Percentiles rank a stretch among this genome's conserved stretches.
These are phyloP conservation scores for Leptinotarsa haldemani DNA, from an alignment of 2,888 invertebrate genomes.

Conservation along the genomic window DNA sequence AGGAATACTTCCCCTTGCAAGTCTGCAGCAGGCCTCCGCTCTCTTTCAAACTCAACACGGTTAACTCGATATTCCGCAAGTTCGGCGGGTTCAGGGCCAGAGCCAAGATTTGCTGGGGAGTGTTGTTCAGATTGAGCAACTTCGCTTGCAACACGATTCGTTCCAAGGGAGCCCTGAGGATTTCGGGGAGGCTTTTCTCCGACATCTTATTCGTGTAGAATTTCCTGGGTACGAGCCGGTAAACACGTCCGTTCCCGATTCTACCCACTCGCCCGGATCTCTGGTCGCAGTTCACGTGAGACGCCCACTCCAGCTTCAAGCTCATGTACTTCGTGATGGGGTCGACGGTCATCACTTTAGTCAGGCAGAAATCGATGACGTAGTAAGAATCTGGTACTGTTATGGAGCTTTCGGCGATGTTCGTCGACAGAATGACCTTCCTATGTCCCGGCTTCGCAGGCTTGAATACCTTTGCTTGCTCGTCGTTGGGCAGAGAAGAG, in stretches of 20 bases:
- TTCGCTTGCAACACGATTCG: slow-evolving; percentile 84
- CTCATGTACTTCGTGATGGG: slow-evolving; percentile 81
- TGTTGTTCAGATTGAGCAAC: slow-evolving; percentile 81
- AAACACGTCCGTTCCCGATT: slow-evolving; percentile 86
- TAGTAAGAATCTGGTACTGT: slow-evolving; percentile 90
- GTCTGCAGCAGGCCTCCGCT: slow-evolving; percentile 82
- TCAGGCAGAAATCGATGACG: slow-evolving; percentile 94
- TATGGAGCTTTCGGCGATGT: slow-evolving; percentile 93
- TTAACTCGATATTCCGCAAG: slow-evolving; percentile 81
- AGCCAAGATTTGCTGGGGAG: slow-evolving; percentile 82
- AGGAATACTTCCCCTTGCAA: slow-evolving; percentile 60
- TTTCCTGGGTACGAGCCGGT: slow-evolving; percentile 77
- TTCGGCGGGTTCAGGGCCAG: slow-evolving; percentile 90
- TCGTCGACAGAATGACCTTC: slow-evolving; percentile 90
- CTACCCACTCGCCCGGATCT: slow-evolving; percentile 92
- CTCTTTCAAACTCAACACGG: slow-evolving; percentile 88
- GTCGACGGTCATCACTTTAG: slow-evolving; percentile 84
- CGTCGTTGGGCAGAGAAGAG: slow-evolving; percentile 76
- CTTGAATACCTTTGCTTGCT: slow-evolving; percentile 73
- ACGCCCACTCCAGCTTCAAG: slow-evolving; percentile 87
- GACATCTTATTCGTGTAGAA: slow-evolving; percentile 74
- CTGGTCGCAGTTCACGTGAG: slow-evolving; percentile 89
- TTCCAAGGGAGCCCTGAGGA: slow-evolving; percentile 84
- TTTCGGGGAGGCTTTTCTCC: slow-evolving; percentile 77
- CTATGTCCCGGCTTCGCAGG: slow-evolving; percentile 74